A percentile compares a stretch with the other conserved stretches of the same genome.
Conservation (phyloP, 2,113 vertebrate species). For the Tragelaphus imberbis region DNA sequence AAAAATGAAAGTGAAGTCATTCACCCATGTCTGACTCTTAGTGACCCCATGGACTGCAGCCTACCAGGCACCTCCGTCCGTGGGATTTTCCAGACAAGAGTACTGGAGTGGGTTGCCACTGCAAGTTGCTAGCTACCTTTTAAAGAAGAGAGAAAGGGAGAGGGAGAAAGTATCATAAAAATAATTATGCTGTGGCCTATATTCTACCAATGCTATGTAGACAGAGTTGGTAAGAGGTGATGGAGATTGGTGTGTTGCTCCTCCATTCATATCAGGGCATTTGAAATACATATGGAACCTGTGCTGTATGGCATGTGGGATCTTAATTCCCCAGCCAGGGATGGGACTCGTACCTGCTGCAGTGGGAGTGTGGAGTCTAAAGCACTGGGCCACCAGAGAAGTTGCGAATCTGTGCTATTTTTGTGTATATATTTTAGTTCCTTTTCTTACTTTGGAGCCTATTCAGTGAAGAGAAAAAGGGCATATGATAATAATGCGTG, state of each 20-base stretch:
- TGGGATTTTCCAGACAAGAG: too few relatives aligned
- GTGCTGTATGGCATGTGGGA: background rate
- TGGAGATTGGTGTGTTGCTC: background rate
- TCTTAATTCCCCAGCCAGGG: background rate
- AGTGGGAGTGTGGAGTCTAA: background rate
- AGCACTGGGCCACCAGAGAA: background rate
- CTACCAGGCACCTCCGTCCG: too few relatives aligned
- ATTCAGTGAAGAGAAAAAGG: slow-evolving; percentile 28
- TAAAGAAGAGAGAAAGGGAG: background rate
- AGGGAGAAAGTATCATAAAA: background rate
- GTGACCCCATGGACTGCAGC: too few relatives aligned
- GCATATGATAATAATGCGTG: slow-evolving; percentile 14
- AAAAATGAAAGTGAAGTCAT: too few relatives aligned
- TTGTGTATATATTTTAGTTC: slow-evolving; percentile 13
- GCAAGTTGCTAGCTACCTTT: background rate
- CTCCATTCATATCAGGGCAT: background rate
- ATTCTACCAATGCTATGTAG: background rate
- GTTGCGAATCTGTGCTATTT: background rate
- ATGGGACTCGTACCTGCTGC: background rate
- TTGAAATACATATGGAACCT: background rate
- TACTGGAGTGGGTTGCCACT: too few relatives aligned
- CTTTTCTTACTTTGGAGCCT: slow-evolving; percentile 19
- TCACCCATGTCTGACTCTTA: too few relatives aligned
- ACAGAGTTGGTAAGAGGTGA: background rate
- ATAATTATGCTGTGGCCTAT: background rate